Evolutionary conservation across 2,888 invertebrate species (phyloP).

Genomic region (Amphipoea oculea): DNA sequence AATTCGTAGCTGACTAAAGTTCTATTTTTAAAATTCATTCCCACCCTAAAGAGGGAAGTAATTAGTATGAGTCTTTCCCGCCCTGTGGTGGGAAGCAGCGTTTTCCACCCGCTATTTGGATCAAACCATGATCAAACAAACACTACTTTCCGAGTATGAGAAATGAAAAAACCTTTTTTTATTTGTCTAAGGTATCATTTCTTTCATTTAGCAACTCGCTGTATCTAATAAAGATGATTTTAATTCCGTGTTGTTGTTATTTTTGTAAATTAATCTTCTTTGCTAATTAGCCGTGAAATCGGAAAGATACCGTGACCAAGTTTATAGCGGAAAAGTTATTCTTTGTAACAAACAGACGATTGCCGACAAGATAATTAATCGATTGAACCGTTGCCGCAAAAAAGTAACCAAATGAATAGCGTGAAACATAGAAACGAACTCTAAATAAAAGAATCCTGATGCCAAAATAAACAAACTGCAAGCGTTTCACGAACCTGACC

Average conservation of each 20-base stretch:
- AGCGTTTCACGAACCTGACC: conserved; percentile 8
- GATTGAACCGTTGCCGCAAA: neutral
- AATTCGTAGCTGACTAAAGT: too few species aligned
- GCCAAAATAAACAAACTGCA: neutral
- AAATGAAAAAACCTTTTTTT: neutral
- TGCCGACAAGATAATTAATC: neutral
- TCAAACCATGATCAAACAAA: too few species aligned
- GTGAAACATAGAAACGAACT: neutral
- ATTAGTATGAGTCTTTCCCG: too few species aligned
- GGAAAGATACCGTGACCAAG: neutral
- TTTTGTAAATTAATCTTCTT: neutral
- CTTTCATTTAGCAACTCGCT: neutral
- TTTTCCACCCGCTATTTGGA: too few species aligned
- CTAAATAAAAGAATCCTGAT: neutral
- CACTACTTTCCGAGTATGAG: too few species aligned
- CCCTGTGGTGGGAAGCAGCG: too few species aligned
- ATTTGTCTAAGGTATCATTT: neutral
- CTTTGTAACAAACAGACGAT: neutral
- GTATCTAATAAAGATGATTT: neutral
- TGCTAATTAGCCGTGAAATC: neutral
- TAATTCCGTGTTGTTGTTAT: neutral
- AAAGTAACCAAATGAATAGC: neutral
- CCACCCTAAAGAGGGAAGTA: too few species aligned
- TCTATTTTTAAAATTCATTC: too few species aligned
- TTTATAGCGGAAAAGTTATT: neutral